Base-by-base conservation (phyloP, 2,888 invertebrate species). In the Periphyllus acericola region DNA sequence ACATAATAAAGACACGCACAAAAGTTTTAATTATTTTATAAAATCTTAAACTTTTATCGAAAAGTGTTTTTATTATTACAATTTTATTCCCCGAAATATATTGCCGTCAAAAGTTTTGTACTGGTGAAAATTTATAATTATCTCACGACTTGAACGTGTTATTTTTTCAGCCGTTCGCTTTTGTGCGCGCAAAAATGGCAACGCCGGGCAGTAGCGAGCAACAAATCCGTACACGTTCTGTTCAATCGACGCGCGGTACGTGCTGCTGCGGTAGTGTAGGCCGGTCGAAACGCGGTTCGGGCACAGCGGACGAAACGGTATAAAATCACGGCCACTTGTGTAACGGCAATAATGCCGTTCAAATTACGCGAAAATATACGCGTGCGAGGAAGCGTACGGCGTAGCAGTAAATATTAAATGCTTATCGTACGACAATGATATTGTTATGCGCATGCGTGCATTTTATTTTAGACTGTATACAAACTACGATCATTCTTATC, bases 11-110 rank as follows among this genome's bases (percentile, higher is more conserved):
- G 3, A 29, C 5, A 72, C 19, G 34, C 19, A 29, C 40, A 19
- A 68, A 68, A 68, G 81, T 81, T 71, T 68, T 46, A 68, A 68
- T 68, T 81, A 71, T 81, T 81, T 40, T 66, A 81, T 40, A 40
- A 46, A 68, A 81, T 29, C 36, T 29, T 29, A 71, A 81, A 81
- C 68, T 72, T 72, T 83, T 34, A 29, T 17, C 32, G 34, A 34
- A 83, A 83, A 83, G n/a, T 55, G n/a, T 55, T 83, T 71, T 46
- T 25, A 32, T 46, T 60, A 60, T 60, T 60, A 21, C 21, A 21
- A 60, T 82, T 71, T 82, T 52, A 21, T 74, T 36, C 36, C 32
- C 3, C 34, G 21, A 36, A 74, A 36, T 60, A 60, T 60, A 79
- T 32, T 34, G 34, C 36, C 36, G 3, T 82, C 32, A 55, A 72